Evolutionary conservation across 2,113 vertebrate species (phyloP), one percentile per base, ranked within the genome.

Genomic region (Arvicanthis niloticus): DNA sequence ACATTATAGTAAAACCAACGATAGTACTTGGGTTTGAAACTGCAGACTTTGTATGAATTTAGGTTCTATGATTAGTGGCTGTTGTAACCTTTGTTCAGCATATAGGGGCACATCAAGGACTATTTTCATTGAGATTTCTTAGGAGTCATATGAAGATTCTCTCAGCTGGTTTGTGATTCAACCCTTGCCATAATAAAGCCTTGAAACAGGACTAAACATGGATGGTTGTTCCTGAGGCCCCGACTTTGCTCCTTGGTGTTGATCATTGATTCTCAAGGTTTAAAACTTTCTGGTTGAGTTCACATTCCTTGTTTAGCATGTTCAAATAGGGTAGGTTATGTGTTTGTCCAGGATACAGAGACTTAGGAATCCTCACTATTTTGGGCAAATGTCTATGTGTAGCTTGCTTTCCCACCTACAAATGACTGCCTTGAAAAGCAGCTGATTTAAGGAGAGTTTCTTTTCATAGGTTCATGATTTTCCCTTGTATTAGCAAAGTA

Each of bases 211-310:
- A 37, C 22, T 53, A 7, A 42, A 73, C 62, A 67, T 42, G 6
- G 7, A 56, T 72, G 31, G 60, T 89, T 86, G 91, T 73, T 92
- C 67, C 86, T 11, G 24, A 82, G 60, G 37, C 51, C 51, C 37
- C 85, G 26, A 53, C 80, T 81, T 77, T 70, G 34, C 29, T 91
- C 42, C 13, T 89, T 51, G 22, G 1, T 90, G 10, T 88, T 91
- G 56, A 58, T 70, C 34, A 51, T 87, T 78, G 11, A 6, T 89
- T 70, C 15, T 37, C 13, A n/a, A 87, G 21, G 2, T 84, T 91
- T 94, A 86, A 70, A 68, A 77, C 13, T 88, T 95, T 76, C 45
- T 89, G 42, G 58, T 85, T 68, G 51, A 89, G 24, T 91, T 84
- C 76, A 21, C 80, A 11, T 72, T 86, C 40, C 45, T 87, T 95